A percentile compares a stretch with the other conserved stretches of the same genome.
Conservation (phyloP, 1,140 invertebrate species). For the Calephelis virginiensis region DNA sequence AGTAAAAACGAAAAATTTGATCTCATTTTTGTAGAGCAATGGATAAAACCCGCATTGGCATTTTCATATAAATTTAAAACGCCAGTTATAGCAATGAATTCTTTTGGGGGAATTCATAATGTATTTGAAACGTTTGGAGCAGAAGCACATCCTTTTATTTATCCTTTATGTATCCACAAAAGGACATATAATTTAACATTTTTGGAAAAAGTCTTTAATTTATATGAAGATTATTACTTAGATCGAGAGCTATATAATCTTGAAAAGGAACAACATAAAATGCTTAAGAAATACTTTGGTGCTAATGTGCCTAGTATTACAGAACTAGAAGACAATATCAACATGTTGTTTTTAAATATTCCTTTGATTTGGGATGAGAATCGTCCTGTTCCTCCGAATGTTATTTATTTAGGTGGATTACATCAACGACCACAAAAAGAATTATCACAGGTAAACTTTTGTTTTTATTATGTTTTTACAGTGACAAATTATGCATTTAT, state of each 20-base stretch:
- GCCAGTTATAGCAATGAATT: conserved; percentile 14
- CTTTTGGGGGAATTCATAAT: background rate
- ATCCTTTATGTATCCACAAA: background rate
- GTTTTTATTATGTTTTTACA: too few relatives aligned
- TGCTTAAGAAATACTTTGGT: conserved; percentile 10
- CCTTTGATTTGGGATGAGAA: background rate
- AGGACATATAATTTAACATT: conserved; percentile 3
- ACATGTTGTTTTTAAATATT: conserved; percentile 15
- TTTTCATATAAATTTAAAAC: background rate
- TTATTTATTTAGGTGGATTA: conserved; percentile 9
- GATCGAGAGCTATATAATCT: background rate
- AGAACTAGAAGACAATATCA: conserved; percentile 3
- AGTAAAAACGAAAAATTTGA: background rate
- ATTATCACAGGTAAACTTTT: background rate
- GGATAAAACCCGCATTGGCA: background rate
- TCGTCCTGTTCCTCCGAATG: too few relatives aligned
- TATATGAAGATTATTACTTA: background rate
- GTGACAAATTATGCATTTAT: too few relatives aligned
- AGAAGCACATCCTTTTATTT: conserved; percentile 3
- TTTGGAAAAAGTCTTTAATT: background rate
- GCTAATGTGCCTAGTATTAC: background rate
- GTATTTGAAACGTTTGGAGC: conserved; percentile 1
- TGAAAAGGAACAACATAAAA: conserved; percentile 4
- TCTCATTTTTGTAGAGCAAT: background rate
- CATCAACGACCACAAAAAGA: conserved; percentile 4